Base-by-base conservation (phyloP, 2,888 invertebrate genomes). In the Acanthosepion pharaonis region DNA sequence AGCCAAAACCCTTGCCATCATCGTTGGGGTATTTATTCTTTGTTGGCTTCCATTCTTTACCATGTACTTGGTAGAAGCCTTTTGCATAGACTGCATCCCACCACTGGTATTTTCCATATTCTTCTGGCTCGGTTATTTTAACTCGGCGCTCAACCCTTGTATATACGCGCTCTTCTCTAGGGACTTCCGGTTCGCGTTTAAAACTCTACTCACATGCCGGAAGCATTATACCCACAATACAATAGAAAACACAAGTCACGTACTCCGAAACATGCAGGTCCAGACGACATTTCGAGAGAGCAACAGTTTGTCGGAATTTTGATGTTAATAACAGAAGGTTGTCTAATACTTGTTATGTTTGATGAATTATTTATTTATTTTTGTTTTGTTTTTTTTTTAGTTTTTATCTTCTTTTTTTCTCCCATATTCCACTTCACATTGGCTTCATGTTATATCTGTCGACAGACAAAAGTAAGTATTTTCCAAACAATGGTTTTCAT, bases 11-110 rank as follows among this genome's bases (percentile, higher is more conserved):
- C 98, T 99, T 94, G 99, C 99, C 95, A 99, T 99, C 96, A 99
- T 99, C 95, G 99, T 99, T 8, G 99, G 99, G 1, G 99, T 99
- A 93, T 99, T 99, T 98, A 99, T 99, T 94, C 98, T 98, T 97
- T 99, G 99, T 97, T 99, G 99, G 99, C 98, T 99, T 95, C 99
- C 99, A 0, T 99, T 99, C 98, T 99, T 99, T 98, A 99, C 99
- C 93, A 98, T 99, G 98, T 99, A 99, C 97, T 98, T 99, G 94
- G 98, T 99, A 94, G 98, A 99, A 25, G 99, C 99, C 0, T 97
- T 99, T 99, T 97, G 98, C 98, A 92, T 98, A 95, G 96, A 96
- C 15, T 99, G 99, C 97, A 99, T 99, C 91, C 98, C 98, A 95
- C 96, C 97, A 53, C 93, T 99, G 95, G 98, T 99, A 94, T 99